Percentiles rank a stretch among this genome's conserved stretches.
phyloP scores from a whole-genome alignment of 1,140 invertebrate genomes.

The Meloidogyne exigua region DNA sequence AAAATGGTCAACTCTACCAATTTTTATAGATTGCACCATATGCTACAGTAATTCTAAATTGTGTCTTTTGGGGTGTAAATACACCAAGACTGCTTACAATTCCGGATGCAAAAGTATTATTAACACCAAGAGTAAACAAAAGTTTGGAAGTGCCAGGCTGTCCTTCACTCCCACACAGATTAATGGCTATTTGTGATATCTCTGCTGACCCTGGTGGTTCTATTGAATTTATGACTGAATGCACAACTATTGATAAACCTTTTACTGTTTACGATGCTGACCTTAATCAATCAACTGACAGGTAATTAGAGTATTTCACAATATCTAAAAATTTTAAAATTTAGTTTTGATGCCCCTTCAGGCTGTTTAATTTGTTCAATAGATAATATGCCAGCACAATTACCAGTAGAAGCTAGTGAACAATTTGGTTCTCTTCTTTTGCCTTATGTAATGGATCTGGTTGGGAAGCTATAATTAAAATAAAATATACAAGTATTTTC shows the following conservation, averaged over 20 bases:
- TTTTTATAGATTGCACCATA: conserved; percentile 83
- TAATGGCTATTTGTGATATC: conserved; percentile 87
- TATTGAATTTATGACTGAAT: conserved; percentile 99
- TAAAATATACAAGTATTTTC: conserved; percentile 6
- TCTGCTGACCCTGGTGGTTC: conserved; percentile 97
- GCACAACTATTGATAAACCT: conserved; percentile 96
- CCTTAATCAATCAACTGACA: conserved; percentile 82
- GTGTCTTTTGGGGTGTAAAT: conserved; percentile 96
- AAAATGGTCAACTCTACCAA: background rate
- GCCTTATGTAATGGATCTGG: conserved; percentile 84
- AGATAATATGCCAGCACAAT: conserved; percentile 98
- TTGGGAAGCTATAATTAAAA: conserved; percentile 47
- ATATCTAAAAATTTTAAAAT: background rate
- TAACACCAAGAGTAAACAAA: conserved; percentile 66
- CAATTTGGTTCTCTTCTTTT: conserved; percentile 90
- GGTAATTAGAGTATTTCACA: conserved; percentile 62
- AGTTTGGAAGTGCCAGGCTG: conserved; percentile 76
- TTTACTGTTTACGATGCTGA: conserved; percentile 98
- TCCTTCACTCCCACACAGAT: conserved; percentile 76
- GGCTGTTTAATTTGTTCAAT: conserved; percentile 97
- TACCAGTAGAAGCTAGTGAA: conserved; percentile 92
- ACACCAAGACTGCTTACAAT: conserved; percentile 77
- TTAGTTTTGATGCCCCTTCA: conserved; percentile 57
- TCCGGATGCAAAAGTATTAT: conserved; percentile 90
- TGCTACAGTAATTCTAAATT: conserved; percentile 92